Percentiles rank a stretch among this genome's conserved stretches.
Evolutionary conservation across 2,888 invertebrate genomes (phyloP).

Genomic region (Tineola bisselliella): DNA sequence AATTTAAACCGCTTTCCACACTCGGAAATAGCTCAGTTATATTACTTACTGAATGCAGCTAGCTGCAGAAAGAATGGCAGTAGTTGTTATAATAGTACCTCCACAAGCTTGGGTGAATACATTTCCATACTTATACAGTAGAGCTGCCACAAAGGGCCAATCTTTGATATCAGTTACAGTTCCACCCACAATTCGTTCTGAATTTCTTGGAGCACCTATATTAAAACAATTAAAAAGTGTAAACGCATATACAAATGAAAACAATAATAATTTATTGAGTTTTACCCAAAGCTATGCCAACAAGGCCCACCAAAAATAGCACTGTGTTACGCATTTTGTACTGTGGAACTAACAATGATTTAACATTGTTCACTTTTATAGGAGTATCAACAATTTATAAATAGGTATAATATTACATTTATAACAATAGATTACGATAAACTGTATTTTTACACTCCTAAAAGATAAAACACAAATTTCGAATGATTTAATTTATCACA

Average conservation of each 20-base stretch:
- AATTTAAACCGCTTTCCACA: neutral
- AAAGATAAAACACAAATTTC: neutral
- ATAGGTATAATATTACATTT: neutral
- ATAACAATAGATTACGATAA: neutral
- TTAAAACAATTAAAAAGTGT: neutral
- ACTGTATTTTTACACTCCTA: neutral
- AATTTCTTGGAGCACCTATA: slow-evolving; percentile 21
- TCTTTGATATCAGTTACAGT: slow-evolving; percentile 23
- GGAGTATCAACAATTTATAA: neutral
- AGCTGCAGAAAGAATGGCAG: slow-evolving; percentile 26
- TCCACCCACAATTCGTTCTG: slow-evolving; percentile 30
- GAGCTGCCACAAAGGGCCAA: slow-evolving; percentile 24
- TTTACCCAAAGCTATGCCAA: slow-evolving; percentile 23
- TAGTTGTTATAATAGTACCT: slow-evolving; percentile 26
- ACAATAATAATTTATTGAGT: no score
- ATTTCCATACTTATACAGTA: slow-evolving; percentile 21
- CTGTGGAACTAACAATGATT: neutral
- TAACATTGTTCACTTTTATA: neutral
- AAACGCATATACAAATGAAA: neutral
- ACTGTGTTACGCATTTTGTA: slow-evolving; percentile 1
- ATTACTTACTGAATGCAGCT: slow-evolving; percentile 22
- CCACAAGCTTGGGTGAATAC: slow-evolving; percentile 25
- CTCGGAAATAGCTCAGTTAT: neutral
- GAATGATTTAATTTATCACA: no score
- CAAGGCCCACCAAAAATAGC: slow-evolving; percentile 21